Evolutionary conservation across 2,888 invertebrate species (phyloP).

Genomic region (Platycnemis pennipes): DNA sequence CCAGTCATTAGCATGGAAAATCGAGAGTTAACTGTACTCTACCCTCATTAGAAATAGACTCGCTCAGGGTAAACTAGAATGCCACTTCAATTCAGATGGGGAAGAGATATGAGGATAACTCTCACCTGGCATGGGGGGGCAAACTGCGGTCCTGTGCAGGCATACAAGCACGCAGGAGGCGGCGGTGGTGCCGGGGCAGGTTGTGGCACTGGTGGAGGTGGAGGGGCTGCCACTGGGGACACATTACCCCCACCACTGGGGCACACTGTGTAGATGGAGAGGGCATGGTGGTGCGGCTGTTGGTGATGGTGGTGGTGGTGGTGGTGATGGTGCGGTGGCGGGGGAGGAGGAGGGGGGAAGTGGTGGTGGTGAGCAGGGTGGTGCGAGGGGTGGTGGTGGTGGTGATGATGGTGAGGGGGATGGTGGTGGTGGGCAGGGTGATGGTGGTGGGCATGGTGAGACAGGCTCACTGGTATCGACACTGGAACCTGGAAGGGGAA

Average conservation of each 20-base stretch:
- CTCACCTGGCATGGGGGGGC: constrained; percentile 78
- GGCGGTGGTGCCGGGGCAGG: constrained; percentile 70
- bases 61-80: too few species aligned
- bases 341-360: constrained; percentile 75
- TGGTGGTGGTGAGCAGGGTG: constrained; percentile 76
- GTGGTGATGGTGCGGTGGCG: constrained; percentile 76
- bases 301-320: constrained; percentile 72
- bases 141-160: constrained; percentile 77
- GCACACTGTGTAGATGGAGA: constrained; percentile 62
- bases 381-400: constrained; percentile 77
- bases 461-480: constrained; percentile 73
- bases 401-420: constrained; percentile 76
- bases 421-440: constrained; percentile 76
- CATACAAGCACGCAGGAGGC: constrained; percentile 73
- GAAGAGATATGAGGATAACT: background rate
- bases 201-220: constrained; percentile 77
- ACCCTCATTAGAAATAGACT: too few species aligned
- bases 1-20: too few species aligned
- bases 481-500: constrained; percentile 76
- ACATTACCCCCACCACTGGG: constrained; percentile 73
- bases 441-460: constrained; percentile 76
- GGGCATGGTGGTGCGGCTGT: constrained; percentile 30
- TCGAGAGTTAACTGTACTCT: too few species aligned
- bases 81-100: too few species aligned
- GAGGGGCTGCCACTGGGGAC: constrained; percentile 77